Evolutionary conservation across 2,888 invertebrate genomes (phyloP), one percentile per base, ranked within the genome.

Genomic region (Nemotelus nigrinus): DNA sequence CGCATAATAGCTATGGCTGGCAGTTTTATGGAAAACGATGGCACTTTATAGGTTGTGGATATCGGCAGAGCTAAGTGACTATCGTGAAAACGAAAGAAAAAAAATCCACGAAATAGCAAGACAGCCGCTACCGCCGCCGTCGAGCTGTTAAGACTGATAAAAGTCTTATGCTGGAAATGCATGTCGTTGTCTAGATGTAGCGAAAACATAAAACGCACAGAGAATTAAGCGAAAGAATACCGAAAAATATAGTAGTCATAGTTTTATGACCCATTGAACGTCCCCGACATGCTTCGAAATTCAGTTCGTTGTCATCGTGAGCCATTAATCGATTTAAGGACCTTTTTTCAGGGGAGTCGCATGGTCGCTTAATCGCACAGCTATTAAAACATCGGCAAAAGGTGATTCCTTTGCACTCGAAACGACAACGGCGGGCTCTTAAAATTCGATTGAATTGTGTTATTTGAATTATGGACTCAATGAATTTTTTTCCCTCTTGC

Each of bases 11-110:
- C 10, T 10, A 25, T 63, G 39, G 67, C 10, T 70, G 55, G 70
- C 70, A 70, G 53, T 74, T 74, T 74, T 63, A 74, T 74, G 74
- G 63, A 63, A 58, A 70, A 74, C 10, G 57, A 74, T 68, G 74
- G 48, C 74, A 74, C 50, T 74, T 74, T 45, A 74, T 74, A 39
- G 41, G 8, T n/a, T 50, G 8, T 50, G 8, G 7, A 65, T 39
- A 63, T 43, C 63, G 25, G 10, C 57, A 4, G 10, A 57, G 25
- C 10, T 3, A 63, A 43, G 43, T 8, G 43, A 63, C 39, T 63
- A 63, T 10, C 39, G 63, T 5, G 43, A 63, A 43, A 63, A 63
- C 7, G 63, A 63, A 63, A 63, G 25, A 25, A 25, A 25, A n/a
- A 25, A 25, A 25, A 25, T 25, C 25, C 25, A 25, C 25, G 25